Evolutionary conservation across 2,888 invertebrate genomes (phyloP).

Genomic region (Drosophila formosana): DNA sequence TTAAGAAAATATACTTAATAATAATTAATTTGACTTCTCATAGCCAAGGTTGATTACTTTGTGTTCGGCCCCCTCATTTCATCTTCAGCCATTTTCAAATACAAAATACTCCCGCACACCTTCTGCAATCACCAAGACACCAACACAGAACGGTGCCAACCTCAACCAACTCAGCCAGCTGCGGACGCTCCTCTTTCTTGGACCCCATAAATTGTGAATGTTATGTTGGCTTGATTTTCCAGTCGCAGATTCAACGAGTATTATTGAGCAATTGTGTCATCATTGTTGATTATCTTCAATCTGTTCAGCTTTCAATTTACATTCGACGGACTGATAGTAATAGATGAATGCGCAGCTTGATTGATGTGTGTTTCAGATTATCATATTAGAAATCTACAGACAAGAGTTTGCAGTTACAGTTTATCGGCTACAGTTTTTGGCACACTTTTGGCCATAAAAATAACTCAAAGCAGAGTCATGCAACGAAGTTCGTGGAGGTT

Average conservation of each 20-base stretch:
- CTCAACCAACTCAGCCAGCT: constrained; percentile 41
- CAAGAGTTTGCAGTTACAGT: constrained; percentile 15
- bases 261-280: constrained; percentile 50
- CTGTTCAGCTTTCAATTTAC: constrained; percentile 8
- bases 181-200: constrained; percentile 48
- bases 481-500: constrained; percentile 28
- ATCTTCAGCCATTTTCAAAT: constrained; percentile 39
- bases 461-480: constrained; percentile 29
- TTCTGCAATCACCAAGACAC: constrained; percentile 29
- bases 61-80: constrained; percentile 48
- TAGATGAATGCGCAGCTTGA: constrained; percentile 30
- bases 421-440: constrained; percentile 24
- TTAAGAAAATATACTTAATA: constrained; percentile 1
- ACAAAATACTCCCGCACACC: constrained; percentile 25
- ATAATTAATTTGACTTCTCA: constrained; percentile 17
- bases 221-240: constrained; percentile 39
- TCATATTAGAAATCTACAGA: neutral
- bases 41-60: constrained; percentile 38
- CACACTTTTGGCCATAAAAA: constrained; percentile 46
- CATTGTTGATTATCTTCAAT: constrained; percentile 37
- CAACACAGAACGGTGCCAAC: constrained; percentile 45
- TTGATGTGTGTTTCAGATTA: constrained; percentile 41
- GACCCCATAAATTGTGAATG: constrained; percentile 39
- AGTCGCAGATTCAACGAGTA: neutral
- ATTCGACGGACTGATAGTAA: constrained; percentile 3